phyloP scores from a whole-genome alignment of 2,888 invertebrate species.

The Hybos culiciformis region DNA sequence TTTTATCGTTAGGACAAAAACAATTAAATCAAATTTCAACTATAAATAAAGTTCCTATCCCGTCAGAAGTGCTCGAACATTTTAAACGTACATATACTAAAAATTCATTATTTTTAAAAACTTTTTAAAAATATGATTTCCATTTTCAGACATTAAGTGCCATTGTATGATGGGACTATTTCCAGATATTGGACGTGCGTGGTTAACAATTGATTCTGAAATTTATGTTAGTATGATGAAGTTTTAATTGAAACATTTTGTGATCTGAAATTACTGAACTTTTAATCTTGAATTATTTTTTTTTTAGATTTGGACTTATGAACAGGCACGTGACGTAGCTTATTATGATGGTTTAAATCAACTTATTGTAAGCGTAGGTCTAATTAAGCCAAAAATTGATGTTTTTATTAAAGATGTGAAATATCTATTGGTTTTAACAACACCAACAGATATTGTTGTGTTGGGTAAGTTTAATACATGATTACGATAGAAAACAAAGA shows the following conservation, averaged over 20 bases:
- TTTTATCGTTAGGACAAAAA: constrained; percentile 50
- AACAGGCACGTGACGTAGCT: constrained; percentile 87
- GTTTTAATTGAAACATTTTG: not conserved
- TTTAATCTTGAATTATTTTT: not conserved
- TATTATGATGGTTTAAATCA: constrained; percentile 93
- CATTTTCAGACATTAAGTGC: constrained; percentile 71
- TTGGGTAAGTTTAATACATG: constrained; percentile 23
- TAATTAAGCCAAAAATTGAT: constrained; percentile 75
- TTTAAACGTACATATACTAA: constrained; percentile 58
- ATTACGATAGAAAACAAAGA: no score
- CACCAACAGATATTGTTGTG: constrained; percentile 80
- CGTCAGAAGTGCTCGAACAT: constrained; percentile 88
- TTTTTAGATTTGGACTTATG: constrained; percentile 70
- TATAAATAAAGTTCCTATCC: constrained; percentile 73
- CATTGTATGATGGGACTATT: constrained; percentile 96
- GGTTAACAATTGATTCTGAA: constrained; percentile 95
- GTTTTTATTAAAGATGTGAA: constrained; percentile 85
- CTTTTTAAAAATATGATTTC: constrained; percentile 5
- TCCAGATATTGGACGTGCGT: constrained; percentile 89
- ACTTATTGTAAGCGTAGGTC: constrained; percentile 83
- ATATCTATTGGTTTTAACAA: constrained; percentile 80
- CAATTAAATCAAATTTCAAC: constrained; percentile 67
- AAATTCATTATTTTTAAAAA: not conserved
- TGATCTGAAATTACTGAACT: not conserved
- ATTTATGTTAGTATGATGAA: constrained; percentile 62